Base-by-base conservation (phyloP, 2,113 vertebrate genomes). In the Sapajus apella region DNA sequence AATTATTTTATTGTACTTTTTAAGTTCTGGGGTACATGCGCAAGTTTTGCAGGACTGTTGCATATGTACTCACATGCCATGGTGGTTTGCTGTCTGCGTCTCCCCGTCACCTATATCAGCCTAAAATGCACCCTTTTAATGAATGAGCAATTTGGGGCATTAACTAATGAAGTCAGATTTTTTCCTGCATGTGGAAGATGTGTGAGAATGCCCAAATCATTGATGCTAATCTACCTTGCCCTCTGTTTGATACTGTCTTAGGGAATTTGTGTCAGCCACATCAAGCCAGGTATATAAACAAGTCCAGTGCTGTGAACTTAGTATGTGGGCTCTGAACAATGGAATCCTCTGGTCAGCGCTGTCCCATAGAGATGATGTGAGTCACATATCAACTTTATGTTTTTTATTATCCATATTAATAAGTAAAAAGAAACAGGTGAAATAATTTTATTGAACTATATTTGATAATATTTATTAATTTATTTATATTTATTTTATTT, bases 61-160 rank as follows among this genome's bases (percentile, higher is more conserved):
- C 16, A 52, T 52, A 17, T 17, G 52, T 17, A 17, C 5, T 52
- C 16, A 52, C 16, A 52, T 52, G 16, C 52, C 52, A 52, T 52
- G 50, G 52, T 52, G 52, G 52, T 18, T 52, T 52, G 52, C 52
- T 52, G 52, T 52, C 52, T 17, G 52, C 16, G 0, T 52, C 52
- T 52, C 16, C 16, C 52, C 52, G 1, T 17, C 52, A 52, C 16
- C 16, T 52, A 52, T 52, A 17, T 52, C 52, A 52, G 16, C 52
- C 52, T 64, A 82, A 56, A 87, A 85, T 55, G 88, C 85, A 50
- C 30, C 45, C 30, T 50, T 20, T 32, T 32, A 88, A 90, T 84
- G 27, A 93, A 81, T 92, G 83, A 93, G n/a, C 18, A 92, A 81
- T 90, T 82, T 64, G 70, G 93, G 27, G 64, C 11, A 87, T 58